Evolutionary conservation across 2,797 vertebrate species (phyloP).

Genomic region (Enteromius trimaculatus): DNA sequence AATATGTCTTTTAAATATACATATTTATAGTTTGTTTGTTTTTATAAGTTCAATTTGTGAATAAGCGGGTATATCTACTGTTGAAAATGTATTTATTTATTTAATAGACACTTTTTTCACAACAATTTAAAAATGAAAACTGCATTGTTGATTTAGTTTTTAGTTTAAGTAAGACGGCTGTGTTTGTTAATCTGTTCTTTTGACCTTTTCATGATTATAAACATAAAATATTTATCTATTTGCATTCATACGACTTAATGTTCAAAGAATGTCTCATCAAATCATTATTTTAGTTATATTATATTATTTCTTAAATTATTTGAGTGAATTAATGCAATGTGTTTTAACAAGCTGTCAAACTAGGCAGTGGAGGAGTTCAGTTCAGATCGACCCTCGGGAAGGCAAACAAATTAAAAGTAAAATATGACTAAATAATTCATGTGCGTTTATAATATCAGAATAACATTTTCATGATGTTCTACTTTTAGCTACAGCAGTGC

Average conservation of each 20-base stretch:
- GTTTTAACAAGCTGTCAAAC: not conserved
- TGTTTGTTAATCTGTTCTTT: not conserved
- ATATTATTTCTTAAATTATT: not conserved
- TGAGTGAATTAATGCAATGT: not conserved
- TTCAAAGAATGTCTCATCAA: not conserved
- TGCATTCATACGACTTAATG: not conserved
- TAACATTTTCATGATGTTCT: slow-evolving; percentile 5
- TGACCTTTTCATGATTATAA: not conserved
- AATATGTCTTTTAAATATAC: not conserved
- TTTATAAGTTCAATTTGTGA: not conserved
- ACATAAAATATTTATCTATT: not conserved
- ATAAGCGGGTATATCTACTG: not conserved
- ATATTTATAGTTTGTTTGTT: not conserved
- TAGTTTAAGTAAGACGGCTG: not conserved
- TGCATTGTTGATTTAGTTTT: not conserved
- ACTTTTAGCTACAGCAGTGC: not conserved
- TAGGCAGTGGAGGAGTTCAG: not conserved
- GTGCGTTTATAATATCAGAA: slow-evolving; percentile 12
- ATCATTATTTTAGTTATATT: not conserved
- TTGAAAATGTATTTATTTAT: not conserved
- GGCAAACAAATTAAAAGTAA: slow-evolving; percentile 16
- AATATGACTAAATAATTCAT: slow-evolving; percentile 12
- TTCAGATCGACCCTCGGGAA: not conserved
- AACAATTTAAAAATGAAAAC: not conserved
- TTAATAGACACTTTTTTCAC: not conserved